These are phyloP conservation scores for Drosophila incognita DNA, from an alignment of 2,888 invertebrate genomes.

Conservation along the genomic window DNA sequence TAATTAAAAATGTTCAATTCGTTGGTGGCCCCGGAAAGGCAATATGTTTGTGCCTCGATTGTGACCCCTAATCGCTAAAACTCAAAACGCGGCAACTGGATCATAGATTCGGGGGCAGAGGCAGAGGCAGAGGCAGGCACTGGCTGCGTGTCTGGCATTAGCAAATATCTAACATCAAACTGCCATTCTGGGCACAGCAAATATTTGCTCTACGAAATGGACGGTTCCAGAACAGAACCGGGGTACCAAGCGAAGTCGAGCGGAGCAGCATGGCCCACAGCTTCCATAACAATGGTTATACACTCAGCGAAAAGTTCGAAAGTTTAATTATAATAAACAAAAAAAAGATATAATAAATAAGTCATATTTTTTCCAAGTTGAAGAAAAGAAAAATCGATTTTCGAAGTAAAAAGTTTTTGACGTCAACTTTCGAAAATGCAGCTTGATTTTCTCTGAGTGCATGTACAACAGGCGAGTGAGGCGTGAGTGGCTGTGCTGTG, in stretches of 20 bases:
- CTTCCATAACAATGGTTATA: not conserved
- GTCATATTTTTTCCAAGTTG: too few relatives aligned
- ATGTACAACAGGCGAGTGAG: not conserved
- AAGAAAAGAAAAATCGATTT: too few relatives aligned
- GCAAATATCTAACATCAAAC: conserved; percentile 63
- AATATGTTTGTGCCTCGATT: conserved; percentile 1
- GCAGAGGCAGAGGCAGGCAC: conserved; percentile 4
- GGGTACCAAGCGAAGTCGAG: not conserved
- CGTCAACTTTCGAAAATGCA: not conserved
- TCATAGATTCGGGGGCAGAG: conserved; percentile 8
- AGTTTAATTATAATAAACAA: too few relatives aligned
- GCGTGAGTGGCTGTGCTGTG: not conserved
- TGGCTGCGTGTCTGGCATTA: conserved; percentile 55
- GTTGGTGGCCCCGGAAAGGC: conserved; percentile 30
- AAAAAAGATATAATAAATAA: too few relatives aligned
- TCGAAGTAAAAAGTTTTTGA: too few relatives aligned
- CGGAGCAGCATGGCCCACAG: conserved; percentile 22
- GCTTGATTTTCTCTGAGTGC: not conserved
- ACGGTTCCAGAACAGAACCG: not conserved
- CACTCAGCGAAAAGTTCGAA: not conserved
- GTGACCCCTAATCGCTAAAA: not conserved
- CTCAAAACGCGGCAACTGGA: conserved; percentile 8
- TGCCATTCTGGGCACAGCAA: conserved; percentile 65
- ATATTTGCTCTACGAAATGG: conserved; percentile 48
- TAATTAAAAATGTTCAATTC: conserved; percentile 63